These are phyloP conservation scores for Hydrozoanthus gracilis DNA, from an alignment of 92 coral and sea anemone genomes.

Conservation along the genomic window DNA sequence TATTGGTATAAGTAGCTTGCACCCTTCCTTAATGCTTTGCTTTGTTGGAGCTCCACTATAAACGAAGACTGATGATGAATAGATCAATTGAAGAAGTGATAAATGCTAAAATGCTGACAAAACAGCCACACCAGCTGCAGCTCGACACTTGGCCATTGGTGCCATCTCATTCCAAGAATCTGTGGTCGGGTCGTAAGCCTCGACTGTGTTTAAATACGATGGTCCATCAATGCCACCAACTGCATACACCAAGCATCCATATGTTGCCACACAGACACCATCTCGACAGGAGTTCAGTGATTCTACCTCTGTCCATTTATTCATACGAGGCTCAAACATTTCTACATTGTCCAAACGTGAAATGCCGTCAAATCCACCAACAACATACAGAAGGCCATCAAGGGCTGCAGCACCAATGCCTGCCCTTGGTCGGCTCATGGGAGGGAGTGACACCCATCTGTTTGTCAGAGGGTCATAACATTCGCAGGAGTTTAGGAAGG, in stretches of 20 bases:
- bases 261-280: slow-evolving; percentile 95
- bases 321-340: slow-evolving; percentile 98
- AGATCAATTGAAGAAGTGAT: no score
- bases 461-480: slow-evolving; percentile 96
- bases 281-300: slow-evolving; percentile 94
- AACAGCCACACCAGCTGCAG: slow-evolving; percentile 98
- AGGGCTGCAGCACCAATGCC: slow-evolving; percentile 98
- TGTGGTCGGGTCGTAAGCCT: slow-evolving; percentile 94
- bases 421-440: slow-evolving; percentile 96
- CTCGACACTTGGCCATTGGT: slow-evolving; percentile 95
- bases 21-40: no score
- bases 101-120: slow-evolving; percentile 50
- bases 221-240: slow-evolving; percentile 99
- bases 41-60: no score
- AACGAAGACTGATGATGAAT: no score
- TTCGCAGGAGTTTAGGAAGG: slow-evolving; percentile 94
- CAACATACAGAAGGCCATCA: slow-evolving; percentile 92
- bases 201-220: slow-evolving; percentile 96
- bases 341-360: slow-evolving; percentile 92
- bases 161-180: slow-evolving; percentile 89
- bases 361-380: slow-evolving; percentile 99
- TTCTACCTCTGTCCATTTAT: slow-evolving; percentile 90
- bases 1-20: no score
- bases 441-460: slow-evolving; percentile 91
- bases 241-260: slow-evolving; percentile 97